These are phyloP conservation scores for Cyanistes caeruleus DNA, from an alignment of 2,113 vertebrate genomes.

Conservation along the genomic window DNA sequence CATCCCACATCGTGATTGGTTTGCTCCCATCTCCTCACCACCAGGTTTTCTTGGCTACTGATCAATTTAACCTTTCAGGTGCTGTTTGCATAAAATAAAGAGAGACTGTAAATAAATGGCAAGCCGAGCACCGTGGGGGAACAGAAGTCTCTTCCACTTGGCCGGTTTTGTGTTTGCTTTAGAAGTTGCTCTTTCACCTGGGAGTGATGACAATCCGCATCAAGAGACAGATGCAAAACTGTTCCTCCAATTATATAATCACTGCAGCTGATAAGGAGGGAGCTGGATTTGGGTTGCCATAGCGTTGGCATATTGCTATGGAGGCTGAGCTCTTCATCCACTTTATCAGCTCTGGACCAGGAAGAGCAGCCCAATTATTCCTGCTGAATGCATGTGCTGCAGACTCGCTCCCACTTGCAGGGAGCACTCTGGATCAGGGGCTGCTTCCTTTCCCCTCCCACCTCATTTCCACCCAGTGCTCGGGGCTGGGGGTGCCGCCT, in stretches of 20 bases:
- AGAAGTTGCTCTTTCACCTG: conserved; percentile 68
- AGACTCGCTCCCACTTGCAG: background rate
- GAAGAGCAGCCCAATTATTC: conserved; percentile 11
- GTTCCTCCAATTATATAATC: conserved; percentile 82
- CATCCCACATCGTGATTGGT: background rate
- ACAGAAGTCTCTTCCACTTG: conserved; percentile 11
- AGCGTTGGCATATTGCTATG: conserved; percentile 73
- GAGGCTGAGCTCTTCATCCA: conserved; percentile 67
- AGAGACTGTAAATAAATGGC: conserved; percentile 7
- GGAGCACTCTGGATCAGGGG: background rate
- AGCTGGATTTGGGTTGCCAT: conserved; percentile 78
- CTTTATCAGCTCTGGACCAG: conserved; percentile 26
- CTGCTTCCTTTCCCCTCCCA: conserved; percentile 35
- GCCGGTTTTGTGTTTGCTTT: conserved; percentile 36
- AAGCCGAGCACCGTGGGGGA: background rate
- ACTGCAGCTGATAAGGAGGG: conserved; percentile 78
- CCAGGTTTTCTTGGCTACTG: conserved; percentile 24
- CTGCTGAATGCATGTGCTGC: background rate
- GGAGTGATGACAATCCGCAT: conserved; percentile 26
- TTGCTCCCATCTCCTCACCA: conserved; percentile 11
- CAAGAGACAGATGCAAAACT: conserved; percentile 70
- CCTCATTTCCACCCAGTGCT: background rate
- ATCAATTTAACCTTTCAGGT: conserved; percentile 38
- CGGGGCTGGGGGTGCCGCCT: background rate
- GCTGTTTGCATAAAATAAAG: conserved; percentile 21